A percentile compares a stretch with the other conserved stretches of the same genome.
phyloP scores from a whole-genome alignment of 1,140 invertebrate genomes.

The Drosophila bocki region DNA sequence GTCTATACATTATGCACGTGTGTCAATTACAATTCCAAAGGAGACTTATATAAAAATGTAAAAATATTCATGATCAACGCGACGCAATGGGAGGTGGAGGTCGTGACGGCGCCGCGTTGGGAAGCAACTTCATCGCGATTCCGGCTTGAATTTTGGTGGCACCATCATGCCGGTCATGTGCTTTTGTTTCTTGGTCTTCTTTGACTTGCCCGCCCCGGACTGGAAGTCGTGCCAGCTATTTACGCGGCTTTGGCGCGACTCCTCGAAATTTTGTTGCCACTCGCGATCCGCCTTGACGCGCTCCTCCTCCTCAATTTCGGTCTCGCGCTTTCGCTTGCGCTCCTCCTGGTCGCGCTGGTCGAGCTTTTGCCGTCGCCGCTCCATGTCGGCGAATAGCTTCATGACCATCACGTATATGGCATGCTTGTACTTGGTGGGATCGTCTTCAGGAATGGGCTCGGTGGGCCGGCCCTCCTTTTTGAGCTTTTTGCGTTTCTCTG shows the following conservation, averaged over 20 bases:
- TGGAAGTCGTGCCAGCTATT: slow-evolving; percentile 98
- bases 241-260: slow-evolving; percentile 96
- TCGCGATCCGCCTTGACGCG: slow-evolving; percentile 95
- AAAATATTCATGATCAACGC: slow-evolving; percentile 51
- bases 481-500: slow-evolving; percentile 97
- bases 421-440: slow-evolving; percentile 96
- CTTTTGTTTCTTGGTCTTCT: slow-evolving; percentile 91
- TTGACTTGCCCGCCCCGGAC: slow-evolving; percentile 89
- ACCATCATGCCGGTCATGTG: slow-evolving; percentile 90
- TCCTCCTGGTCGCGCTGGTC: slow-evolving; percentile 97
- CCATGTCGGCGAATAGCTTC: slow-evolving; percentile 99
- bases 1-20: slow-evolving; percentile 67
- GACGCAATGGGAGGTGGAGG: slow-evolving; percentile 20
- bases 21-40: slow-evolving; percentile 70
- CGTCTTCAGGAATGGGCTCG: slow-evolving; percentile 96
- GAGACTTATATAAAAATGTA: slow-evolving; percentile 79
- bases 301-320: slow-evolving; percentile 96
- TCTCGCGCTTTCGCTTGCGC: slow-evolving; percentile 96
- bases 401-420: slow-evolving; percentile 98
- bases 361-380: slow-evolving; percentile 92
- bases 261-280: slow-evolving; percentile 99
- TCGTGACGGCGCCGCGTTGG: slow-evolving; percentile 12
- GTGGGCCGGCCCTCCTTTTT: slow-evolving; percentile 95
- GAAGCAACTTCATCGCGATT: slow-evolving; percentile 91
- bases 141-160: slow-evolving; percentile 98